phyloP scores from a whole-genome alignment of 2,797 vertebrate species.

The Alauda arvensis region DNA sequence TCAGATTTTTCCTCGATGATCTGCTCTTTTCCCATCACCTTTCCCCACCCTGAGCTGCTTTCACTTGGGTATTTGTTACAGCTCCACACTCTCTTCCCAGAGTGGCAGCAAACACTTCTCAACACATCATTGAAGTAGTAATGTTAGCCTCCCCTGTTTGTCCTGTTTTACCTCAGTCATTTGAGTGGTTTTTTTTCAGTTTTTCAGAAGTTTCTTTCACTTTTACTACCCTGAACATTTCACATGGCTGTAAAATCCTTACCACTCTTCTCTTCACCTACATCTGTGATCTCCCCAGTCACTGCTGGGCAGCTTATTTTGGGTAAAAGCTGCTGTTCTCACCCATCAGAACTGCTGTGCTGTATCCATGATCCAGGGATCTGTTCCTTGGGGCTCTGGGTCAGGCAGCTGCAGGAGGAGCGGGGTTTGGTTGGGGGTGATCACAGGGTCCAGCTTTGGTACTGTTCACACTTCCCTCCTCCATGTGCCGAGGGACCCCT shows the following conservation, averaged over 20 bases:
- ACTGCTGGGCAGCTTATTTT: background rate
- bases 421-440: accelerated
- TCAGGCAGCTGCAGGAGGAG: background rate
- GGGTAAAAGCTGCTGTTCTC: accelerated
- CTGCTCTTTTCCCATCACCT: background rate
- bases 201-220: background rate
- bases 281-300: background rate
- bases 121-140: background rate
- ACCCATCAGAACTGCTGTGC: background rate
- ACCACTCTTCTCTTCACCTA: background rate
- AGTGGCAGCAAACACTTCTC: background rate
- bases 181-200: background rate
- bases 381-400: background rate
- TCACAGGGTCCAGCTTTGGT: background rate
- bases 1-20: accelerated
- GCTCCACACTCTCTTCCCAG: background rate
- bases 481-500: accelerated
- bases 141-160: accelerated
- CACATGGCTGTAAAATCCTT: background rate
- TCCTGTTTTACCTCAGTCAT: background rate
- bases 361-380: accelerated
- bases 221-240: background rate
- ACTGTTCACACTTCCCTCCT: background rate
- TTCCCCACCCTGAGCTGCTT: background rate
- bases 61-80: background rate